Base-by-base conservation (phyloP, 2,888 invertebrate species). In the Lapara coniferarum region DNA sequence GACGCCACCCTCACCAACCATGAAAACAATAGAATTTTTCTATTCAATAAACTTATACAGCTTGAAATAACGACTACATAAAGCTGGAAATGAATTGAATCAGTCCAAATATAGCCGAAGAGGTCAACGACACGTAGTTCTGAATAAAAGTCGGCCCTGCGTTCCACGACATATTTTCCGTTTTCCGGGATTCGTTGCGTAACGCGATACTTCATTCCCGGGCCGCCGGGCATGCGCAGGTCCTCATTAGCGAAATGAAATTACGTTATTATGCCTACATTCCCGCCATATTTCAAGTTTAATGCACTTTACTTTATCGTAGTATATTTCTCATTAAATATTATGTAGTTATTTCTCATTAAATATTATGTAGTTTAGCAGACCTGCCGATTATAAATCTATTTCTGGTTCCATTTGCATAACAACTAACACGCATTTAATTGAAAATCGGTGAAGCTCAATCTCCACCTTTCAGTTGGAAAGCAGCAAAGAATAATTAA, bases 161-260 rank as follows among this genome's bases (percentile, higher is more conserved):
- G 51, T 68, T 51, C 68, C 57, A 68, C 51, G 51, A 68, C 37
- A 49, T 68, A 49, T 51, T 67, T 57, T 30, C 30, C 49, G 19
- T 67, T 68, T 68, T 68, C 51, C 67, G 57, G 57, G 49, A 68
- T 49, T 49, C 58, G 68, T 68, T 68, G 58, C 46, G 68, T 68
- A 68, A 68, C 16, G 25, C 57, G 46, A 58, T 58, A 58, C 58
- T 52, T 68, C 68, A 68, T 58, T 68, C 16, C 63, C 63, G 63
- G 51, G 57, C 25, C 44, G 59, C 44, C 16, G 30, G 51, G 58
- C 68, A 30, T 49, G 57, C 57, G 10, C 57, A 30, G 49, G 57
- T n/a, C 25, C 46, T 68, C 68, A 68, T 68, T 58, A 68, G 68
- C 57, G 51, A 68, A 68, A 68, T 13, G 37, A 68, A 68, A 51